Evolutionary conservation across 2,797 vertebrate species (phyloP).

Genomic region (Anabacerthia variegaticeps): DNA sequence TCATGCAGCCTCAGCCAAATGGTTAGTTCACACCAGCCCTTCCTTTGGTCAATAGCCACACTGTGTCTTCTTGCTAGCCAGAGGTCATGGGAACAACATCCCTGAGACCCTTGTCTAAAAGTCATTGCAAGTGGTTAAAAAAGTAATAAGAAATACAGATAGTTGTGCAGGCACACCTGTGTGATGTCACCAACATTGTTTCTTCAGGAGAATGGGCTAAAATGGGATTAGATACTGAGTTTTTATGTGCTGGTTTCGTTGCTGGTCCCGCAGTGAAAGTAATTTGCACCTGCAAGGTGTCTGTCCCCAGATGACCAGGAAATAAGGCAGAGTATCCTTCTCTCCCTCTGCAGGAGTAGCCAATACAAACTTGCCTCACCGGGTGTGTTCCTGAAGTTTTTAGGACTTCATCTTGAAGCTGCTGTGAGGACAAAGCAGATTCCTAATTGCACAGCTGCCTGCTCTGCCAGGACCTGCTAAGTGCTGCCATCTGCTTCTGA

Average conservation of each 20-base stretch:
- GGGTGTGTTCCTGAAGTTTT: neutral
- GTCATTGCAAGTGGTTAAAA: neutral
- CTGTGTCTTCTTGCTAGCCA: neutral
- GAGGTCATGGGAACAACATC: neutral
- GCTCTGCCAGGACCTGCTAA: neutral
- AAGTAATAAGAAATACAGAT: neutral
- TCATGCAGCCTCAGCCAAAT: neutral
- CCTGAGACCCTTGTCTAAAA: neutral
- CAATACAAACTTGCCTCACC: neutral
- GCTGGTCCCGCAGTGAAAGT: neutral
- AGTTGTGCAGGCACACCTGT: fast-evolving
- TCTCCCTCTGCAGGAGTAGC: neutral
- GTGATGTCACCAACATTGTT: neutral
- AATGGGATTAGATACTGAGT: neutral
- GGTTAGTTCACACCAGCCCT: neutral
- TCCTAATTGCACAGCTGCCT: neutral
- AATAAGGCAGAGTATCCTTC: neutral
- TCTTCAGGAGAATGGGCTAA: neutral
- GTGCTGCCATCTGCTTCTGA: neutral
- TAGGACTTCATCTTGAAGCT: neutral
- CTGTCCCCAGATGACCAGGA: neutral
- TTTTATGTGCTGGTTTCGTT: neutral
- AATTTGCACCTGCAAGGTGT: neutral
- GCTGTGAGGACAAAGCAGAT: neutral
- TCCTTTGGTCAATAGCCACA: neutral